phyloP scores from a whole-genome alignment of 2,113 vertebrate species.

The Phalacrocorax pelagicus region DNA sequence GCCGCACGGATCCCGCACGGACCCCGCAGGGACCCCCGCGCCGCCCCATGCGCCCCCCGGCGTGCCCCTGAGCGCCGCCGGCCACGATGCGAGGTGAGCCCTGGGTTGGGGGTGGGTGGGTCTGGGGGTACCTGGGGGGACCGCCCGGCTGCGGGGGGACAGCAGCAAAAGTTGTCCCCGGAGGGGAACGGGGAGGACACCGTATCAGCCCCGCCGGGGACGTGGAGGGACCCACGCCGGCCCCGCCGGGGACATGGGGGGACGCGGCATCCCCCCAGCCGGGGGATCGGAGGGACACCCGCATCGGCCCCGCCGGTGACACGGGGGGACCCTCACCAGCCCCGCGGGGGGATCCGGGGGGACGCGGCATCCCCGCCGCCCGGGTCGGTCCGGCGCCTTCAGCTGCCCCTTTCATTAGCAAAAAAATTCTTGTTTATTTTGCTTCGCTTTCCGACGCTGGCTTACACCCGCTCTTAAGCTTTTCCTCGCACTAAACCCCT shows the following conservation, averaged over 20 bases:
- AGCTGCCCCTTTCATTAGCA: background rate
- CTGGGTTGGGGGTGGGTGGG: background rate
- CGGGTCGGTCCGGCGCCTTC: background rate
- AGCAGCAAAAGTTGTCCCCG: background rate
- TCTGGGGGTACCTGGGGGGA: too few relatives aligned
- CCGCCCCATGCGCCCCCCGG: slow-evolving; percentile 7
- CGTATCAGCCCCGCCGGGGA: too few relatives aligned
- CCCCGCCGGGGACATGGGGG: background rate
- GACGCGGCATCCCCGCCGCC: too few relatives aligned
- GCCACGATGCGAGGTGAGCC: slow-evolving; percentile 42
- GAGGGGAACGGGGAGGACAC: background rate
- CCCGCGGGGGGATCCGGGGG: background rate
- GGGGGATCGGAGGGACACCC: background rate
- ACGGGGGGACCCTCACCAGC: background rate
- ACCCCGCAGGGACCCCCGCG: too few relatives aligned
- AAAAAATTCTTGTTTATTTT: slow-evolving; percentile 49
- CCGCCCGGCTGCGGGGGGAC: too few relatives aligned
- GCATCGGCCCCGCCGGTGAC: background rate
- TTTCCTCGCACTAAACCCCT: slow-evolving; percentile 49
- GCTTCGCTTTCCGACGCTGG: slow-evolving; percentile 16
- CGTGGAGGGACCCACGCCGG: background rate
- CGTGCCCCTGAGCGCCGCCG: background rate
- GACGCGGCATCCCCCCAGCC: background rate
- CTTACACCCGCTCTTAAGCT: slow-evolving; percentile 49
- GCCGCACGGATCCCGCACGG: too few relatives aligned